A percentile compares a stretch with the other conserved stretches of the same genome.
phyloP scores from a whole-genome alignment of 2,113 vertebrate genomes.

The Diphyllodes magnificus region DNA sequence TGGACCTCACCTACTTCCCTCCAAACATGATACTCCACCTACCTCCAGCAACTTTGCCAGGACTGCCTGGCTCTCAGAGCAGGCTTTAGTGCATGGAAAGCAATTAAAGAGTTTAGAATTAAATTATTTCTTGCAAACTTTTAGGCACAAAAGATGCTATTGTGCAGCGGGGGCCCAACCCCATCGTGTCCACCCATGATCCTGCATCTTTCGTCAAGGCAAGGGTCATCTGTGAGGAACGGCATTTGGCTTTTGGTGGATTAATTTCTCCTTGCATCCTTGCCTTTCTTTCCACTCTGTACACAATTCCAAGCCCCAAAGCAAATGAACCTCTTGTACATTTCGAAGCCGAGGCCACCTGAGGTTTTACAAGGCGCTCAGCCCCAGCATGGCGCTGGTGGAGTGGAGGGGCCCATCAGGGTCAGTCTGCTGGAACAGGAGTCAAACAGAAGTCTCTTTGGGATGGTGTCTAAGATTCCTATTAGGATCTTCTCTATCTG shows the following conservation, averaged over 20 bases:
- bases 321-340: not conserved
- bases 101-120: not conserved
- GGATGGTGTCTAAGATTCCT: not conserved
- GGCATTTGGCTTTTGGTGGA: not conserved
- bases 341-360: not conserved
- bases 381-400: not conserved
- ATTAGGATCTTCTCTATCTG: not conserved
- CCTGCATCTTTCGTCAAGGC: not conserved
- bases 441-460: not conserved
- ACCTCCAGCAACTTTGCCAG: not conserved
- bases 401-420: not conserved
- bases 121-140: not conserved
- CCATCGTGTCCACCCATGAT: fast-evolving
- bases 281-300: fast-evolving
- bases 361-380: not conserved
- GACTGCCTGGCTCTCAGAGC: not conserved
- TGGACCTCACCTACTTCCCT: not conserved
- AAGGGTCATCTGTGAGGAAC: not conserved
- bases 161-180: not conserved
- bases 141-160: not conserved
- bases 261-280: not conserved
- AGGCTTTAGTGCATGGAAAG: not conserved
- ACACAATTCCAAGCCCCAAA: not conserved
- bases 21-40: not conserved
- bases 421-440: not conserved